Evolutionary conservation across 2,888 invertebrate genomes (phyloP).

Genomic region (Poecilobothrus nobilitatus): DNA sequence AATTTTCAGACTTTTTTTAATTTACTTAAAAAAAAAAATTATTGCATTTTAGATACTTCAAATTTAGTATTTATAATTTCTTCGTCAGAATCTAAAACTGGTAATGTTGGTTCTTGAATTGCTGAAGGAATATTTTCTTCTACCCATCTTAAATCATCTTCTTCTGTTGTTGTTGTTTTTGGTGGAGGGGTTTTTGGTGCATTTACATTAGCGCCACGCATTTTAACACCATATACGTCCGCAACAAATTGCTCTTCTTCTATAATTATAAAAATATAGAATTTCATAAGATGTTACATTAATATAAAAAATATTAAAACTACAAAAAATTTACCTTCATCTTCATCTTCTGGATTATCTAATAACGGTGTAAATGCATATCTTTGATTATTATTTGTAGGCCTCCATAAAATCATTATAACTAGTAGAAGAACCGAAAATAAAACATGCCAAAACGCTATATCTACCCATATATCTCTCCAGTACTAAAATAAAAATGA

Average conservation of each 20-base stretch:
- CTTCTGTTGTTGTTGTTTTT: conserved; percentile 47
- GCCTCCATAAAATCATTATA: conserved; percentile 93
- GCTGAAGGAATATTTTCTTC: conserved; percentile 85
- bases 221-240: conserved; percentile 78
- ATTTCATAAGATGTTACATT: neutral
- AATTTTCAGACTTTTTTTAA: neutral
- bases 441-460: conserved; percentile 90
- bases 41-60: conserved; percentile 85
- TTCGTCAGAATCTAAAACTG: conserved; percentile 68
- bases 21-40: conserved; percentile 20
- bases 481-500: conserved; percentile 54
- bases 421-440: conserved; percentile 80
- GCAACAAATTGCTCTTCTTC: conserved; percentile 80
- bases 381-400: conserved; percentile 90
- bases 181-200: conserved; percentile 41
- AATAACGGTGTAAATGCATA: conserved; percentile 89
- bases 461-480: conserved; percentile 89
- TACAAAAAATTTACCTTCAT: conserved; percentile 47
- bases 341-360: conserved; percentile 72
- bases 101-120: conserved; percentile 59
- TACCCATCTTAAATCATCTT: conserved; percentile 82
- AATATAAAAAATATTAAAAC: no score
- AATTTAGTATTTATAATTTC: conserved; percentile 78
- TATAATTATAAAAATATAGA: conserved; percentile 38
- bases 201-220: conserved; percentile 50